Base-by-base conservation (phyloP, 2,113 vertebrate species). In the Eclectus roratus region DNA sequence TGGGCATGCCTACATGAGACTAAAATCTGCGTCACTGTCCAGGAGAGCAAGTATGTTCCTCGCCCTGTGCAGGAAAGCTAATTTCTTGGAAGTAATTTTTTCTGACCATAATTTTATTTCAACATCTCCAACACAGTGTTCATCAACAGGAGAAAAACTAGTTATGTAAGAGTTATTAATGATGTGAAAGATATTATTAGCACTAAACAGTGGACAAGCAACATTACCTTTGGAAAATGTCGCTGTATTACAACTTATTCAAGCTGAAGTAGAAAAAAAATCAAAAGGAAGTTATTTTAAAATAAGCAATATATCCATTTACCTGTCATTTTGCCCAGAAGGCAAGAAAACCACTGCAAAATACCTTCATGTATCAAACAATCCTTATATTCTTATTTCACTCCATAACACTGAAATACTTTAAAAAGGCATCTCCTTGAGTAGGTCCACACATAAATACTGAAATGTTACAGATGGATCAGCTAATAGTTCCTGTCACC, bases 21-120 rank as follows among this genome's bases (percentile, higher is more conserved):
- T 85, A 80, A 89, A 93, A 91, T 93, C 79, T 77, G 46, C 88
- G 55, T 63, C 85, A 70, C 65, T 89, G 55, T 95, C 79, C 85
- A 74, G 55, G 71, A 94, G 33, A 94, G 10, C 27, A 85, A 88
- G 31, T 63, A 28, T 4, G 2, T 80, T 90, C 88, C 27, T 89
- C 13, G 39, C 12, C 24, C 31, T 71, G 35, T 80, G 19, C 58
- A 84, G 52, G 60, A 81, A 81, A 16, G 21, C 13, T 72, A 18
- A 61, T 81, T 91, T 92, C 50, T 84, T 86, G 52, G 17, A 74
- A 91, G 19, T 58, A 1, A 6, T 70, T 78, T 82, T 89, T 88
- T 77, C 55, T 88, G 47, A 49, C 10, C 0, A 2, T 76, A 64
- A 61, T 50, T 85, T 86, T 74, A 68, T 93, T 79, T 88, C 47